Evolutionary conservation across 2,888 invertebrate species (phyloP), one percentile per base, ranked within the genome.

Genomic region (Amiota mariae): DNA sequence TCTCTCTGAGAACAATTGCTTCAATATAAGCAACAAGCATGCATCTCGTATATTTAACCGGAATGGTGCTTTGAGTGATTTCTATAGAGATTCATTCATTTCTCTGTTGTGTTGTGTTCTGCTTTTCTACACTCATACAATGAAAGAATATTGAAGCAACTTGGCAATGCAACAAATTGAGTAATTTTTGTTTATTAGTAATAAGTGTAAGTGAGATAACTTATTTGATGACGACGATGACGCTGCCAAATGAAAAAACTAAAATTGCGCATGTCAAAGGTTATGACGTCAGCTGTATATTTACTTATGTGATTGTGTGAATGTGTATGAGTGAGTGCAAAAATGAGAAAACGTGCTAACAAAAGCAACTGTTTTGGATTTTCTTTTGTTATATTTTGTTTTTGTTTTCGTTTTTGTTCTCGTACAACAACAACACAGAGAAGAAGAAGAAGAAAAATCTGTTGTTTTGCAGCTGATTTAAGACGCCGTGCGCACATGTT

Each of bases 1-100:
- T 36, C 36, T 36, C 6, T 36, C 36, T 6, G 36, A 36, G 36
- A 36, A 36, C 36, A 36, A 36, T 6, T 9, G 47, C 20, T 24
- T 49, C 51, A 54, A 13, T 13, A 46, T 54, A 67, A 82, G 85
- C 83, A 83, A 83, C 83, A 83, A 83, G 85, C 83, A 83, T 83
- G 80, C 82, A 75, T 63, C 18, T 47, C 18, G n/a, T 11, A 57
- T 36, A n/a, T 4, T 59, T 36, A 36, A 36, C 36, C 36, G 36
- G 2, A 36, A 36, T 36, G 36, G 6, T 4, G 8, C 0, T 36
- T 36, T 36, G 36, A 36, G 36, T 36, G 36, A 6, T 36, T 36
- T 36, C 36, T 36, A 36, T 36, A 36, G 36, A 36, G 3, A 36
- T 36, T 36, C 8, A 2, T 6, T 2, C 6, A 6, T 36, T 36